Base-by-base conservation (phyloP, 2,797 vertebrate genomes). In the Sebastes trivittatus region DNA sequence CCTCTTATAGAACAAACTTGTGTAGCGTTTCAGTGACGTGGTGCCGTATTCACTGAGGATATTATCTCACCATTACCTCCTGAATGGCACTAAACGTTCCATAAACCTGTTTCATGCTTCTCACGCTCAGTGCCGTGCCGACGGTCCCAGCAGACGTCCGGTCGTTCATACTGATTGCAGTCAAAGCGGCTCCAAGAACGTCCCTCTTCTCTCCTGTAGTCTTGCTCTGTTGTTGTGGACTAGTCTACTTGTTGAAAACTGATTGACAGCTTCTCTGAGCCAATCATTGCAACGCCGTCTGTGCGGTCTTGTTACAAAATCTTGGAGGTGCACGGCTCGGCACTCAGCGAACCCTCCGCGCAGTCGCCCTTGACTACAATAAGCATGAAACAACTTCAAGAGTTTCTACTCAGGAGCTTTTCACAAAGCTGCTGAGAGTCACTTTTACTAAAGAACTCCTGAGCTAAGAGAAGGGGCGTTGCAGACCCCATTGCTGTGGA, bases 61-160 rank as follows among this genome's bases (percentile, higher is more conserved):
- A 58, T 27, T 29, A 58, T 58, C 56, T 30, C 58, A 60, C 8
- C 49, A 52, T 52, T 52, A 52, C 18, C 20, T 52, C 49, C 20
- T 52, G 49, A 52, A 52, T 52, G 49, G 9, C 27, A 29, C 58
- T 30, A 20, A 60, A 18, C 8, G 27, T 30, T 60, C 8, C 58
- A 2, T n/a, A 52, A 52, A n/a, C 49, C 49, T 20, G 49, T 52
- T 52, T n/a, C 20, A 20, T 52, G 49, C 49, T n/a, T 10, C 49
- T n/a, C 0, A 2, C 6, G 49, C 7, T 5, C 49, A n/a, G 20
- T n/a, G 20, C 9, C 3, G 20, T n/a, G 49, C 18, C 0, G 49
- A 52, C 7, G 20, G 20, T 52, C 49, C 20, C 42, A 1, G 1
- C 16, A 18, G 42, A 46, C 42, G 16, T 46, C 1, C 14, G 38